Evolutionary conservation across 1,140 invertebrate genomes (phyloP).

Genomic region (Hermetia illucens): DNA sequence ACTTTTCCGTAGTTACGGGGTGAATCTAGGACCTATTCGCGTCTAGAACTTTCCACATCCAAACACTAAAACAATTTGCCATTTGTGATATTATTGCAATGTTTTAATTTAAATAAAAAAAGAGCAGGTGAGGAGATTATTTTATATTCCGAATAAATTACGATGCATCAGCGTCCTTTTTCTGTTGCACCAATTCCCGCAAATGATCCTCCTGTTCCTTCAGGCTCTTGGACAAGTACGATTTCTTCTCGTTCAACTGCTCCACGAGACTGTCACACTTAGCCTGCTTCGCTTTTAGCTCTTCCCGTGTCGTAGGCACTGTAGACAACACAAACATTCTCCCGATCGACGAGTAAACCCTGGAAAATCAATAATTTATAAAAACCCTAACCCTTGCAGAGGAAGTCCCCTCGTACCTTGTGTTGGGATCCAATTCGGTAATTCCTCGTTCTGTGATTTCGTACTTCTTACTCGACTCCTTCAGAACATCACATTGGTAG

Average conservation of each 20-base stretch:
- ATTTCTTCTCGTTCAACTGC: constrained; percentile 24
- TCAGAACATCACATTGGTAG: constrained; percentile 26
- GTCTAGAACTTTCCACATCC: no score
- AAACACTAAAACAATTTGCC: constrained; percentile 1
- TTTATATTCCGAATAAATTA: constrained; percentile 3
- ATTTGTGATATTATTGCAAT: constrained; percentile 3
- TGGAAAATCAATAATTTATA: constrained; percentile 6
- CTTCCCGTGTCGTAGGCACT: constrained; percentile 23
- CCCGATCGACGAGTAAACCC: constrained; percentile 26
- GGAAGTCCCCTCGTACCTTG: no score
- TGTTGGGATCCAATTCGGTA: constrained; percentile 18
- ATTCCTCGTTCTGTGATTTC: constrained; percentile 24
- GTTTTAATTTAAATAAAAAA: constrained; percentile 1
- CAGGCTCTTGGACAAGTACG: constrained; percentile 22
- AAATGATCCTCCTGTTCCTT: constrained; percentile 28
- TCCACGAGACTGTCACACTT: constrained; percentile 27
- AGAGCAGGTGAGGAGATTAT: neutral
- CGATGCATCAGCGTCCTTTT: constrained; percentile 19
- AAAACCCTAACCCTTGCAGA: no score
- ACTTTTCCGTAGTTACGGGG: no score
- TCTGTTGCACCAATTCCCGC: constrained; percentile 26
- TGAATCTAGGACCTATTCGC: no score
- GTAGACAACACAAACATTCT: constrained; percentile 28
- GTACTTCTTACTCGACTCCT: constrained; percentile 28
- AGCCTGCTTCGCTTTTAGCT: constrained; percentile 22